Conservation (phyloP, 2,888 invertebrate genomes). For the Agrotis puta region DNA sequence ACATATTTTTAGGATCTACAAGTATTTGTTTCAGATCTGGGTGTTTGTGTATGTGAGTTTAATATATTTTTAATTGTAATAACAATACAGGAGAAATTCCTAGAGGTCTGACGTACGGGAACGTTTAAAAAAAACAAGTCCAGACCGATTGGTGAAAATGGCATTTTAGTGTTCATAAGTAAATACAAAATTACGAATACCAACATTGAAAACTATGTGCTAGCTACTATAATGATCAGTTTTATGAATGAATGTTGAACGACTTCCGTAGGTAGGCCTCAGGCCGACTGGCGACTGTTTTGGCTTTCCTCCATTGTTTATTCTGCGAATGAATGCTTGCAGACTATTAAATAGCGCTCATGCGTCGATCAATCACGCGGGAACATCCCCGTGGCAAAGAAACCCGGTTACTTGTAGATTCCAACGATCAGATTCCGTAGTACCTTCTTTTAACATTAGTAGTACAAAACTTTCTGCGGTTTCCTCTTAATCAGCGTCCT, state of each 20-base stretch:
- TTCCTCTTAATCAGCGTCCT: slow-evolving; percentile 11
- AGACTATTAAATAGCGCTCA: slow-evolving; percentile 19
- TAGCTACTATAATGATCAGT: not conserved
- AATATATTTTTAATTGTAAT: no score
- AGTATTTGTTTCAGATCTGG: no score
- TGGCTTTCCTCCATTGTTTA: slow-evolving; percentile 30
- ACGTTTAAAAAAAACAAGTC: no score
- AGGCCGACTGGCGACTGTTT: slow-evolving; percentile 7
- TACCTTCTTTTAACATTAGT: not conserved
- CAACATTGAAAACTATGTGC: no score
- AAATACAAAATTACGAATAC: no score
- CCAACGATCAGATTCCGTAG: slow-evolving; percentile 6
- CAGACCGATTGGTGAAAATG: no score
- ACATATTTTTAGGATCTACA: no score
- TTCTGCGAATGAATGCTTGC: slow-evolving; percentile 5
- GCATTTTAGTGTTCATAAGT: no score
- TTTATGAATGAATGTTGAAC: slow-evolving; percentile 13
- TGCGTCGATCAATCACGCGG: slow-evolving; percentile 15
- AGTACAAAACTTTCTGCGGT: not conserved
- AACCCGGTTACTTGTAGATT: slow-evolving; percentile 38
- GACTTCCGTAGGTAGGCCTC: slow-evolving; percentile 15
- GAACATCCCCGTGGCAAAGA: slow-evolving; percentile 43
- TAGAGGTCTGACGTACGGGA: no score
- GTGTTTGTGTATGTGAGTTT: no score
- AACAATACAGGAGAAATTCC: no score